phyloP scores from a whole-genome alignment of 2,113 vertebrate species.

The Neogale vison region DNA sequence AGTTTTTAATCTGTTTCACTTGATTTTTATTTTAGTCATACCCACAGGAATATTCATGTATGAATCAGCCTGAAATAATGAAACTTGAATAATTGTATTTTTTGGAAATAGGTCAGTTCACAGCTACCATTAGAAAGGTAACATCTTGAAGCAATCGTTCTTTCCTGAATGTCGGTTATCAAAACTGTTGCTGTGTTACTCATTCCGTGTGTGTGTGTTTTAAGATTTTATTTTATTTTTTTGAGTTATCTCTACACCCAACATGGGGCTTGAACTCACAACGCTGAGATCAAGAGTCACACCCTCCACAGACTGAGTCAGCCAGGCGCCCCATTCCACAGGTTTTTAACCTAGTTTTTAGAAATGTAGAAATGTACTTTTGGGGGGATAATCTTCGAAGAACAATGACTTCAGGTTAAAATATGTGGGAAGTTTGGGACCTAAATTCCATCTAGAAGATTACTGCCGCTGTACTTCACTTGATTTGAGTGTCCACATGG shows the following conservation, averaged over 20 bases:
- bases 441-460: background rate
- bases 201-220: background rate
- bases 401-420: slow-evolving; percentile 22
- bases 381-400: background rate
- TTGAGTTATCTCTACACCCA: background rate
- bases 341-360: background rate
- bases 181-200: background rate
- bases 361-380: background rate
- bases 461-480: background rate
- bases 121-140: background rate
- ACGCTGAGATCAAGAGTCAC: background rate
- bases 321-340: background rate
- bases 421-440: background rate
- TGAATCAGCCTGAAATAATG: slow-evolving; percentile 68
- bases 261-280: background rate
- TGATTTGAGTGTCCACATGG: background rate
- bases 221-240: background rate
- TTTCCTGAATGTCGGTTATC: background rate
- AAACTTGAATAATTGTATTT: slow-evolving; percentile 60
- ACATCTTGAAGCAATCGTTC: background rate
- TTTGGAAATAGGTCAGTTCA: slow-evolving; percentile 69
- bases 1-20: slow-evolving; percentile 72
- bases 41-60: slow-evolving; percentile 56
- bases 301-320: background rate
- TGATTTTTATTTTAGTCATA: slow-evolving; percentile 73